These are phyloP conservation scores for Pan troglodytes DNA, from an alignment of 2,113 vertebrate species.

Conservation along the genomic window NHGRI_mPanTro3-v2.1_pri NC_072407.2:39559501-39560000, in stretches of 20 bases:
- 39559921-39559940: not conserved
- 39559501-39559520: not conserved
- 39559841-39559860: not conserved
- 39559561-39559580: not conserved
- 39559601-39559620: not conserved
- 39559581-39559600: not conserved
- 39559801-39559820: not conserved
- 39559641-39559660: not conserved
- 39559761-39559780: not conserved
- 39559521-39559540: not conserved
- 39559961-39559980: not conserved
- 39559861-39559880: not conserved
- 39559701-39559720: not conserved
- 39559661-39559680: not conserved
- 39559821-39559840: not conserved
- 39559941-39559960: not conserved
- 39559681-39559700: not conserved
- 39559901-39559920: not conserved
- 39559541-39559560: accelerated
- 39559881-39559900: not conserved
- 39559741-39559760: not conserved
- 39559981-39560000: accelerated
- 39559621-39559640: not conserved
- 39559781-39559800: not conserved
- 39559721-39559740: not conserved